phyloP scores from a whole-genome alignment of 2,113 vertebrate species.

The Micronycteris hirsuta region DNA sequence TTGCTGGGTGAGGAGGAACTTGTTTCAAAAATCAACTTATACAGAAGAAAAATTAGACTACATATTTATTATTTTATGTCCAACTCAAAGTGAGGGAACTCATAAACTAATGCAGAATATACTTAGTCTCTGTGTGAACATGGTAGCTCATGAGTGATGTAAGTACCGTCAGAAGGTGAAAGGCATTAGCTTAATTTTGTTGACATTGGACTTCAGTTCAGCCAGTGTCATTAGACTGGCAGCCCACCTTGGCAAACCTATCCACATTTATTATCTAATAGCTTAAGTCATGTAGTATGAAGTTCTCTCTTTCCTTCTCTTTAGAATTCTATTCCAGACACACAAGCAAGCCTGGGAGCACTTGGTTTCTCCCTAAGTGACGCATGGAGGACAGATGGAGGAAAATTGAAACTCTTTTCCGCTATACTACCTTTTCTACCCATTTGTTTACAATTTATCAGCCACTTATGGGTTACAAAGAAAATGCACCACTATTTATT shows the following conservation, averaged over 20 bases:
- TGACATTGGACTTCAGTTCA: not conserved
- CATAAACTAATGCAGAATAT: not conserved
- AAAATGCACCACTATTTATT: constrained; percentile 27
- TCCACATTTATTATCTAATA: constrained; percentile 17
- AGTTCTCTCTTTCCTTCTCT: not conserved
- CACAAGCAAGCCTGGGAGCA: not conserved
- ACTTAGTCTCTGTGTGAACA: not conserved
- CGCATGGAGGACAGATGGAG: not conserved
- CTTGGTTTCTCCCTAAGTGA: constrained; percentile 48
- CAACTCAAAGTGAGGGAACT: not conserved
- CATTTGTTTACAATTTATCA: constrained; percentile 60
- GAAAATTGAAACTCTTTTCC: constrained; percentile 49
- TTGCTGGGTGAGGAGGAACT: not conserved
- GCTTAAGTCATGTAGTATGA: not conserved
- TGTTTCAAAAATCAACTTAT: not conserved
- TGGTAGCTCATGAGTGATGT: not conserved
- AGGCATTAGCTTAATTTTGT: not conserved
- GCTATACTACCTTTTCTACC: constrained; percentile 46
- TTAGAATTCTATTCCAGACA: constrained; percentile 11
- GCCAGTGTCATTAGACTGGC: not conserved
- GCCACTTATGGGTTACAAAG: constrained; percentile 38
- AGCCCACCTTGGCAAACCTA: not conserved
- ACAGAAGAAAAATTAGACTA: not conserved
- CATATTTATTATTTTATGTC: not conserved
- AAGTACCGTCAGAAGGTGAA: not conserved